These are phyloP conservation scores for Caenorhabditis latens DNA, from an alignment of 1,140 invertebrate species.

Conservation along the genomic window DNA sequence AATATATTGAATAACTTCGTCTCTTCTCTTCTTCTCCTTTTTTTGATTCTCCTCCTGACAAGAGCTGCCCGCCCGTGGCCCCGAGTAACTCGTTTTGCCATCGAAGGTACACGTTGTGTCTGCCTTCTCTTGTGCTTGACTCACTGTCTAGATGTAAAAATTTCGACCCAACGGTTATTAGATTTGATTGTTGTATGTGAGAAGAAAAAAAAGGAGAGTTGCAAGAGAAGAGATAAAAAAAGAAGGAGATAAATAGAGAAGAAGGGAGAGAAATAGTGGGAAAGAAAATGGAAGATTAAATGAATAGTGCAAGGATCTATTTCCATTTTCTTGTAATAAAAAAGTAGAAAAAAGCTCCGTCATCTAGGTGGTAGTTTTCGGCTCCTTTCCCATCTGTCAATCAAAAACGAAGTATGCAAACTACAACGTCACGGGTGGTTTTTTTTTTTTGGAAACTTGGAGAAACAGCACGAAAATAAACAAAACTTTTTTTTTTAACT, in stretches of 20 bases:
- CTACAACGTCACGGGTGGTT: background rate
- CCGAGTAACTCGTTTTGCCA: constrained; percentile 53
- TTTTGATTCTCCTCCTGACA: constrained; percentile 27
- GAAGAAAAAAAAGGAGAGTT: constrained; percentile 9
- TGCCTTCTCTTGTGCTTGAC: constrained; percentile 1
- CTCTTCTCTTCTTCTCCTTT: background rate
- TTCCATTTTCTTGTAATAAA: no score
- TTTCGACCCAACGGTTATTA: constrained; percentile 47
- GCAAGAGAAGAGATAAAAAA: background rate
- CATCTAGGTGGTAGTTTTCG: background rate
- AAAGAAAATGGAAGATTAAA: constrained; percentile 24
- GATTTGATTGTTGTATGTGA: constrained; percentile 53
- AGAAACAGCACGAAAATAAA: background rate
- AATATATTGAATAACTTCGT: no score
- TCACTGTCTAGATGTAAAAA: constrained; percentile 29
- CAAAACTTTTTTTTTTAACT: no score
- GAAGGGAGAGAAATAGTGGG: background rate
- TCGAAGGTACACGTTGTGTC: constrained; percentile 45
- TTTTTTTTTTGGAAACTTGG: background rate
- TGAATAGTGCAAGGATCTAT: background rate
- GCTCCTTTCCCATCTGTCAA: constrained; percentile 2
- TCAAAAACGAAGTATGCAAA: constrained; percentile 5
- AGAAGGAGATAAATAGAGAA: background rate
- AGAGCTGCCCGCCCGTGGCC: background rate
- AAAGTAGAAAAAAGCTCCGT: background rate